Evolutionary conservation across 2,888 invertebrate species (phyloP), one percentile per base, ranked within the genome.

Genomic region (Brenthis ino): DNA sequence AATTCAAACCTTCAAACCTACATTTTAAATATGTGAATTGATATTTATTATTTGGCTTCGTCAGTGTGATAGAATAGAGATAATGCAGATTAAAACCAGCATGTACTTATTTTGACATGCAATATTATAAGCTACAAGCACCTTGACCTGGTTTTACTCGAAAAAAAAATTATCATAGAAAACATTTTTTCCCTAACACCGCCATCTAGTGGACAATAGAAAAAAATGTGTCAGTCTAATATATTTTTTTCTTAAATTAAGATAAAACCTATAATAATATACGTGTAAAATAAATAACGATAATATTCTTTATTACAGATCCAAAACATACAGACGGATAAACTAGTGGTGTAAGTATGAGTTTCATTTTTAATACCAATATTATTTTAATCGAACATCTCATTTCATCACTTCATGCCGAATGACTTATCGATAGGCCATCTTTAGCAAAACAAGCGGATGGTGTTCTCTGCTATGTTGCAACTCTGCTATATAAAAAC

Each of bases 401-500:
- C 12, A 48, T 70, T 70, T 65, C 70, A 47, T 53, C 61, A 68
- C 37, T 56, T 55, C 56, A 54, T 65, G 64, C 47, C 16, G 28
- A 33, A 64, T 16, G 47, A 48, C 74, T 82, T 85, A 86, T 85
- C 85, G 68, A 74, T 84, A 82, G 84, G 84, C 79, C 85, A 86
- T 86, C 87, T 83, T 79, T 76, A 77, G 76, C 77, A 71, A 77
- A 78, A 80, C 70, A 80, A 78, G 71, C 79, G 83, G 79, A 82
- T 79, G 76, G 66, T 76, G 77, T 80, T 66, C 70, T 68, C 33
- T 56, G 58, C 57, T 48, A 69, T 64, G 65, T 68, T 24, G 65
- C 54, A 67, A 72, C 54, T 50, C 48, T 16, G 37, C 53, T 56
- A 64, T 50, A 13, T 12, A 16, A 20, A 20, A 0, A n/a, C 47